A percentile compares a stretch with the other conserved stretches of the same genome.
Evolutionary conservation across 2,888 invertebrate genomes (phyloP).

Genomic region (Parnassius mnemosyne): DNA sequence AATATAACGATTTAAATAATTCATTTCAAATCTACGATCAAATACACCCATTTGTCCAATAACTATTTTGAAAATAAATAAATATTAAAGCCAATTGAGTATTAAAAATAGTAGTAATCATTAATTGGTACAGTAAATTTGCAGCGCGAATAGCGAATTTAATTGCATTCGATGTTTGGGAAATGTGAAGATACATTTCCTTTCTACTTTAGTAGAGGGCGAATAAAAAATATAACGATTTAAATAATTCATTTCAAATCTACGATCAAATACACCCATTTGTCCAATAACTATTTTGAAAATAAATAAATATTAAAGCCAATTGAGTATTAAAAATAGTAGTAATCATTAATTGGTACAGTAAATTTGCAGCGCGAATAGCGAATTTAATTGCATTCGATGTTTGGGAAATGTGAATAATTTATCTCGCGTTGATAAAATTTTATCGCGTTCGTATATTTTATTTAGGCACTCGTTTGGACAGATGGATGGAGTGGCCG

Average conservation of each 20-base stretch:
- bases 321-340: constrained; percentile 24
- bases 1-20: too few relatives aligned
- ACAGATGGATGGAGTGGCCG: constrained; percentile 64
- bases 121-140: constrained; percentile 32
- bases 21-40: too few relatives aligned
- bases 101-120: constrained; percentile 29
- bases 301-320: constrained; percentile 17
- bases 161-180: constrained; percentile 49
- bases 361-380: constrained; percentile 42
- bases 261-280: background rate
- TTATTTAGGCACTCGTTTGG: constrained; percentile 65
- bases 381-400: constrained; percentile 49
- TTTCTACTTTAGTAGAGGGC: too few relatives aligned
- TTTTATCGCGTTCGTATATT: constrained; percentile 58
- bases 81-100: constrained; percentile 17
- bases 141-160: constrained; percentile 47
- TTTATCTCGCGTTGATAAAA: constrained; percentile 61
- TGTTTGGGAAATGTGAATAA: constrained; percentile 50
- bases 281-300: constrained; percentile 11
- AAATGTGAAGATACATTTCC: too few relatives aligned
- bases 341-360: constrained; percentile 31
- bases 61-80: constrained; percentile 7
- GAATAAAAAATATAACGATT: too few relatives aligned
- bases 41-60: constrained; percentile 9
- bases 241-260: too few relatives aligned